phyloP scores from a whole-genome alignment of 2,113 vertebrate species.

The Syngnathoides biaculeatus region DNA sequence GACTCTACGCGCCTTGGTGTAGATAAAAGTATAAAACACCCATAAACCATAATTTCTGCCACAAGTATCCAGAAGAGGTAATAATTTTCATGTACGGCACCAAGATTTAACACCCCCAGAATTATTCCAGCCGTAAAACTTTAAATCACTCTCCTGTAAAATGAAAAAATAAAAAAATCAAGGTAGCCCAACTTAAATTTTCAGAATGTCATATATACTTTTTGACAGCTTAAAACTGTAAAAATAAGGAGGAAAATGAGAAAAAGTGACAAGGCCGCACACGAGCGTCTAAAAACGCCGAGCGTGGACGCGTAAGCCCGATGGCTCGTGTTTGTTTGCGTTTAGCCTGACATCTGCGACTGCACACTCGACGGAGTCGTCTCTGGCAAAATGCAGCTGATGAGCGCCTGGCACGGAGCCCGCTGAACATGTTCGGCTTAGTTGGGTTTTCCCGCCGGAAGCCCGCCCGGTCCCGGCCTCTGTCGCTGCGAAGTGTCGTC shows the following conservation, averaged over 20 bases:
- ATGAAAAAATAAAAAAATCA: not conserved
- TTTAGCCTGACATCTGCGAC: conserved; percentile 39
- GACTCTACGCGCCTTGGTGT: not conserved
- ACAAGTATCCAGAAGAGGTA: not conserved
- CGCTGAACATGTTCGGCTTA: conserved; percentile 49
- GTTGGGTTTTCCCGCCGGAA: conserved; percentile 43
- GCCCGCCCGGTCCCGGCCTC: conserved; percentile 46
- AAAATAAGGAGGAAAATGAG: conserved; percentile 3
- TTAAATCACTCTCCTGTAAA: not conserved
- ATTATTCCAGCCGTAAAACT: not conserved
- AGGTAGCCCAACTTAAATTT: too few species aligned
- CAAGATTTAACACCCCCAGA: not conserved
- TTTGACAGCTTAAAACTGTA: conserved; percentile 18
- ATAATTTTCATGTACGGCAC: not conserved
- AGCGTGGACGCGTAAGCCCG: conserved; percentile 16
- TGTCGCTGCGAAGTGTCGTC: conserved; percentile 47
- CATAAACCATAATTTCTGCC: not conserved
- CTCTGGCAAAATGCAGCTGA: conserved; percentile 41
- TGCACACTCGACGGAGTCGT: conserved; percentile 39
- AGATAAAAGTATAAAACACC: not conserved
- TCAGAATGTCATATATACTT: conserved; percentile 14
- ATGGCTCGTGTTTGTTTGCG: conserved; percentile 34
- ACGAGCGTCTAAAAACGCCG: conserved; percentile 1
- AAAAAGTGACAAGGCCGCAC: conserved; percentile 15
- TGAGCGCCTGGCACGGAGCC: conserved; percentile 32